Percentiles rank a stretch among this genome's conserved stretches.
These are phyloP conservation scores for Dicranocentrus wangi DNA, from an alignment of 2,888 invertebrate species.

Conservation along the genomic window DNA sequence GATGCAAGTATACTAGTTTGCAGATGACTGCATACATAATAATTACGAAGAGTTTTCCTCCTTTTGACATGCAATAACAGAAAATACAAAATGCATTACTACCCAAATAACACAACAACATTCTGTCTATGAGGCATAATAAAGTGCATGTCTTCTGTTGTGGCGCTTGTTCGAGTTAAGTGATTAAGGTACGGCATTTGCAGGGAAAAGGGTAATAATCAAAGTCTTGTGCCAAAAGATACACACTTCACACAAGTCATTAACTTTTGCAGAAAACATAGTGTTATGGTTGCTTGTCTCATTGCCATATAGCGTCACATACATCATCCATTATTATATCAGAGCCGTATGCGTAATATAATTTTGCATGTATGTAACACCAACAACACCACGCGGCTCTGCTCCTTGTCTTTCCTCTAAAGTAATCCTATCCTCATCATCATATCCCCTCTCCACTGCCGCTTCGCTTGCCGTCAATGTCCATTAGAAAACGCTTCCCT, in stretches of 20 bases:
- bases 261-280: conserved; percentile 12
- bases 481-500: too few species aligned
- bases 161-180: background rate
- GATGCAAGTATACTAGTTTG: conserved; percentile 6
- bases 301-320: background rate
- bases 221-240: conserved; percentile 27
- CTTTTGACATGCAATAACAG: background rate
- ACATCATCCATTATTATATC: background rate
- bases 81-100: background rate
- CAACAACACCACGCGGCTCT: background rate
- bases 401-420: background rate
- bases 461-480: too few species aligned
- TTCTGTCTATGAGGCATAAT: too few species aligned
- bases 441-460: too few species aligned
- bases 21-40: conserved; percentile 3
- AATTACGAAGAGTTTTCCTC: background rate
- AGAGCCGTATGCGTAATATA: background rate
- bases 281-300: conserved; percentile 6
- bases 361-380: background rate
- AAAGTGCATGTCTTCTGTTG: too few species aligned
- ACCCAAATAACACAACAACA: background rate
- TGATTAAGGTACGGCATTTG: background rate
- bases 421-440: too few species aligned
- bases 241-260: conserved; percentile 11
- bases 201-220: conserved; percentile 10